These are phyloP conservation scores for Manduca sexta DNA, from an alignment of 1,140 invertebrate species.

Conservation along the genomic window DNA sequence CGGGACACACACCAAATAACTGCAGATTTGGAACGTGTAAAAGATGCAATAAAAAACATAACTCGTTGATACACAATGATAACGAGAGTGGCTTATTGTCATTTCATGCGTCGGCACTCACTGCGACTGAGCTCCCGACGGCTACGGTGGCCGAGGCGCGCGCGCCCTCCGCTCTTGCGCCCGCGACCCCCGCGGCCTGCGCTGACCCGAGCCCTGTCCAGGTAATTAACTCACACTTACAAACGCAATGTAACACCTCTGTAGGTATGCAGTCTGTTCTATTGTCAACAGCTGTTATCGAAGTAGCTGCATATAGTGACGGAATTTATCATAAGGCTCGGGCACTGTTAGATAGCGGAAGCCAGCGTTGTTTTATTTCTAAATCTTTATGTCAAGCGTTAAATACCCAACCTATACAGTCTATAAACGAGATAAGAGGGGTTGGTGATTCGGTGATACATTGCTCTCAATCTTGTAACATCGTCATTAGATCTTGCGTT, in stretches of 20 bases:
- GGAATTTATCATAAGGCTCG: conserved; percentile 14
- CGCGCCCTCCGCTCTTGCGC: background rate
- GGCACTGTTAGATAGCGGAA: conserved; percentile 22
- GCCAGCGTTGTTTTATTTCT: conserved; percentile 21
- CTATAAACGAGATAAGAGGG: conserved; percentile 19
- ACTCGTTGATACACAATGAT: conserved; percentile 17
- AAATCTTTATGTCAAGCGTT: conserved; percentile 20
- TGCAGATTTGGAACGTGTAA: conserved; percentile 19
- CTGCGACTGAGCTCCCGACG: background rate
- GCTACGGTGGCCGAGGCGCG: background rate
- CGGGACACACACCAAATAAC: conserved; percentile 6
- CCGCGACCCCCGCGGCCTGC: background rate
- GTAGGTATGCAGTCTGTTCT: conserved; percentile 13
- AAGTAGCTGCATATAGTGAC: conserved; percentile 13
- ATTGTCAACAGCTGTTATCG: conserved; percentile 23
- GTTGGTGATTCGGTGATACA: conserved; percentile 21
- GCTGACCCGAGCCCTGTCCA: no score
- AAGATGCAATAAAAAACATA: conserved; percentile 18
- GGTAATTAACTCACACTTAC: no score
- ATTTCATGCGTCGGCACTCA: background rate
- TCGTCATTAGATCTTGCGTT: conserved; percentile 14
- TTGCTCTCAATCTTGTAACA: conserved; percentile 14
- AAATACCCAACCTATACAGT: conserved; percentile 21
- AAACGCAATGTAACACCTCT: conserved; percentile 10
- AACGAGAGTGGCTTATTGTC: background rate